Evolutionary conservation across 2,888 invertebrate species (phyloP), one percentile per base, ranked within the genome.

Genomic region (Callosobruchus maculatus): DNA sequence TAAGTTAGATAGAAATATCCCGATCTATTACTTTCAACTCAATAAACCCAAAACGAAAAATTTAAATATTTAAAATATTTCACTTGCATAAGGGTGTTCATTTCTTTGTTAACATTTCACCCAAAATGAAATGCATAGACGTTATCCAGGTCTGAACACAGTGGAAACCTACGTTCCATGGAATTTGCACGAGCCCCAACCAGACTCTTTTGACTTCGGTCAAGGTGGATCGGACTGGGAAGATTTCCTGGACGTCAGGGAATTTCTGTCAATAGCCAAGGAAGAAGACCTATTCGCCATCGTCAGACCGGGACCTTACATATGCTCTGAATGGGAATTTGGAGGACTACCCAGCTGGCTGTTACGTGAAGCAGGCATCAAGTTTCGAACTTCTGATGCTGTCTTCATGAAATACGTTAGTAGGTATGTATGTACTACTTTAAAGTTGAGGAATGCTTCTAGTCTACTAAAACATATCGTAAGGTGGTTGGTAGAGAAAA

Each of bases 241-340:
- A 70, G 80, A 83, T 9, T 90, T 92, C 76, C 83, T 90, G 22
- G 88, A 92, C 81, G 80, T 93, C 2, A 91, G 89, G 22, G 87
- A 88, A 71, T 97, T 95, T 83, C 88, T 96, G 4, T 87, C 91
- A 77, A 87, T 90, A 0, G 97, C 97, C 0, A 91, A 93, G 71
- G 91, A 93, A 78, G 93, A 94, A 84, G 95, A 93, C 75, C 87
- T 98, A 68, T 86, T 93, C 21, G 96, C 96, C 0, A 90, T 97
- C 68, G 87, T 98, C 0, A 88, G 97, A 31, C 93, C 95, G 0
- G 97, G 97, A 0, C 97, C 97, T 0, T 98, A 96, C 82, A 97
- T 97, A 80, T 96, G 97, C 85, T 95, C 94, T 20, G 97, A 98
- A 88, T 92, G 97, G 87, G 97, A 97, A 74, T 87, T 86, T 77